phyloP scores from a whole-genome alignment of 2,888 invertebrate species.

The Clusia tigrina region DNA sequence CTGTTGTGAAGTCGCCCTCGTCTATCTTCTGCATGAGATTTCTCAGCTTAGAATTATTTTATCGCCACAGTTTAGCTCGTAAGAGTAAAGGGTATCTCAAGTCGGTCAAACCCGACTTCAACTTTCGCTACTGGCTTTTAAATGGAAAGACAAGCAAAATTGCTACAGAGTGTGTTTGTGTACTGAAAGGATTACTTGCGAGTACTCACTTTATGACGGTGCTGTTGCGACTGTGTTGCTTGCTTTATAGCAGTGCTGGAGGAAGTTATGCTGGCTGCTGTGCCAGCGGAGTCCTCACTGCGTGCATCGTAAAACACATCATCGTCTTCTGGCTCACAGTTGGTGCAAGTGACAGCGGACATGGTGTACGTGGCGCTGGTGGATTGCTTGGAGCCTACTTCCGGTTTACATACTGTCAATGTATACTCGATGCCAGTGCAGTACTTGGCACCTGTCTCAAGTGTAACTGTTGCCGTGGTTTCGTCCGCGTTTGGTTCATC shows the following conservation, averaged over 20 bases:
- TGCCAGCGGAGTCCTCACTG: constrained; percentile 53
- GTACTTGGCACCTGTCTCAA: background rate
- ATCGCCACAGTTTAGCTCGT: too few species aligned
- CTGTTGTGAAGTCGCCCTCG: too few species aligned
- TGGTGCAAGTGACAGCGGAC: constrained; percentile 13
- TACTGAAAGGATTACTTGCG: background rate
- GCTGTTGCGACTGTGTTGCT: background rate
- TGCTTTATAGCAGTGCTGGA: constrained; percentile 23
- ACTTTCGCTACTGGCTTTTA: too few species aligned
- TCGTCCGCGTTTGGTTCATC: background rate
- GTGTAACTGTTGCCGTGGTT: background rate
- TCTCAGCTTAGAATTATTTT: too few species aligned
- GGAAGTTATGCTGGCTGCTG: constrained; percentile 30
- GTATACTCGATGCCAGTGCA: background rate
- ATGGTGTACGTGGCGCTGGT: background rate
- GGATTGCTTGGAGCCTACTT: background rate
- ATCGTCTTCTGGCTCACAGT: constrained; percentile 52
- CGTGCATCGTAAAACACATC: constrained; percentile 62
- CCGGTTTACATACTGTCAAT: constrained; percentile 13
- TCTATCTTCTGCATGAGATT: too few species aligned
- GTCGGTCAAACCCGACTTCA: too few species aligned
- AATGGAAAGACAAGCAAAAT: too few species aligned
- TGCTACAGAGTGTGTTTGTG: too few species aligned
- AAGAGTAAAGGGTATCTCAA: too few species aligned
- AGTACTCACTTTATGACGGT: constrained; percentile 32